Evolutionary conservation across 2,113 vertebrate genomes (phyloP), one percentile per base, ranked within the genome.

Genomic region (Dromiciops gliroides): DNA sequence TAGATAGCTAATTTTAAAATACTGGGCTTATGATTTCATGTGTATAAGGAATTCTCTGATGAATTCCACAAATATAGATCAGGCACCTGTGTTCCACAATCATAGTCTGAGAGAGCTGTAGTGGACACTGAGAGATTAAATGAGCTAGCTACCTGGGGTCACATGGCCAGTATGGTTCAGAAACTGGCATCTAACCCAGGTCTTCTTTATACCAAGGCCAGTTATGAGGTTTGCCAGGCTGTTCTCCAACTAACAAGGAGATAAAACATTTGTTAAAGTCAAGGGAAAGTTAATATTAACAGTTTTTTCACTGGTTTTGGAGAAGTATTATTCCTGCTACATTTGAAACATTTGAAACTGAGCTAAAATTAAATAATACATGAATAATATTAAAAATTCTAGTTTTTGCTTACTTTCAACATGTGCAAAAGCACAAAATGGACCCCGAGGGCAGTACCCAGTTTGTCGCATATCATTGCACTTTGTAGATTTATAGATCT

Each of bases 401-500:
- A 83, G 67, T 83, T 83, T n/a, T 96, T 49, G 25, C 26, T 92
- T 88, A 99, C 99, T 98, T 98, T 99, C 99, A 91, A 99, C 98
- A 14, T 99, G 99, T 92, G 99, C 99, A 93, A 99, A 99, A 0
- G 99, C 99, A 98, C 99, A 99, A 96, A 99, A 99, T 0, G 99
- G 99, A 56, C 99, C 99, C 51, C 99, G 98, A 12, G 99, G 99
- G 97, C 99, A 99, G 96, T 99, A 99, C 92, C 99, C 99, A 28
- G 99, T 99, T 94, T 99, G 99, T 51, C 99, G 98, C 99, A 99
- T 99, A 94, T 99, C 99, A 53, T 99, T 99, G 98, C 99, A 99
- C 98, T 99, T 99, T 67, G 99, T 99, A 31, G 99, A 99, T 96
- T 99, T 99, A 98, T 99, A 99, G 97, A 99, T 99, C 99, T 99